A percentile compares a stretch with the other conserved stretches of the same genome.
These are phyloP conservation scores for Eumaeus atala DNA, from an alignment of 1,140 invertebrate genomes.

Conservation along the genomic window DNA sequence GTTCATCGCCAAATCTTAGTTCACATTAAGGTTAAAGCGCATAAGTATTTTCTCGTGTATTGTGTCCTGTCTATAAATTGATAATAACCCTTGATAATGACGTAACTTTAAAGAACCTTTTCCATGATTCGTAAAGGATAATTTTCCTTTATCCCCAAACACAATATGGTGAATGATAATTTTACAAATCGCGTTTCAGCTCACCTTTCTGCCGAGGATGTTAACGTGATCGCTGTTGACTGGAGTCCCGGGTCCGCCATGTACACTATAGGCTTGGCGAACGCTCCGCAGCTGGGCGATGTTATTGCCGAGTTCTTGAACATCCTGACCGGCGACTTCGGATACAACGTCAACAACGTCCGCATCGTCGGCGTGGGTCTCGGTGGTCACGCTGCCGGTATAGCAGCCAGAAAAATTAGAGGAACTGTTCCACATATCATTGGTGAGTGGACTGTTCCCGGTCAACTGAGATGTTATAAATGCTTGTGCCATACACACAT, in stretches of 20 bases:
- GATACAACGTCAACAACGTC: conserved; percentile 32
- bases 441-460: conserved; percentile 36
- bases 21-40: too few species aligned
- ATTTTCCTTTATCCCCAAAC: background rate
- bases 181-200: conserved; percentile 20
- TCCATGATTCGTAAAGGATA: background rate
- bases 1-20: too few species aligned
- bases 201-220: conserved; percentile 35
- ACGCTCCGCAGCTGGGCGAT: conserved; percentile 40
- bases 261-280: conserved; percentile 41
- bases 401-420: conserved; percentile 36
- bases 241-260: conserved; percentile 39
- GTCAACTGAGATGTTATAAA: too few species aligned
- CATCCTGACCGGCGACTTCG: conserved; percentile 38
- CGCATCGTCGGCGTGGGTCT: conserved; percentile 54
- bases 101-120: too few species aligned
- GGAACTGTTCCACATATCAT: conserved; percentile 43
- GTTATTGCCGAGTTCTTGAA: conserved; percentile 48
- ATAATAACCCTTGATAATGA: too few species aligned
- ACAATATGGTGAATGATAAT: background rate
- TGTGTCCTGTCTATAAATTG: too few species aligned
- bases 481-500: too few species aligned
- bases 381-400: conserved; percentile 54
- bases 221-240: conserved; percentile 55
- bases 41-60: too few species aligned